phyloP scores from a whole-genome alignment of 64 coral and sea anemone species.

The Dendronephthya gigantea region DNA sequence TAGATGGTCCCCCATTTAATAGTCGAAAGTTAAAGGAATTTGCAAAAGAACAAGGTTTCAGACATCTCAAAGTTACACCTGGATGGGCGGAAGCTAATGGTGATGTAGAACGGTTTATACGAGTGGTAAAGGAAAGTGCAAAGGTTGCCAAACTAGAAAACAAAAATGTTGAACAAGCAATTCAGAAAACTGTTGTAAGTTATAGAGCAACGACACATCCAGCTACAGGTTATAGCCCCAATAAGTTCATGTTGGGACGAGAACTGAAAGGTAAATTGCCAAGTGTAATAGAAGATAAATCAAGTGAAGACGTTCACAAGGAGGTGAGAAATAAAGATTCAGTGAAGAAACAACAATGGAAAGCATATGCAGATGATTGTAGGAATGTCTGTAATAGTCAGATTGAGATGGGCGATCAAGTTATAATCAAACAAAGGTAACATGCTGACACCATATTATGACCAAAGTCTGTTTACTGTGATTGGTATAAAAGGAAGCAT shows the following conservation, averaged over 20 bases:
- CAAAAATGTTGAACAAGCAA: neutral
- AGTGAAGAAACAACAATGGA: neutral
- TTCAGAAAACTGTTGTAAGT: neutral
- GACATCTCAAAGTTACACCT: neutral
- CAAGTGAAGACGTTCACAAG: too few species aligned
- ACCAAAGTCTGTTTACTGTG: neutral
- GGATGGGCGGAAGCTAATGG: neutral
- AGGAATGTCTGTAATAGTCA: neutral
- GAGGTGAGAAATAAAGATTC: too few species aligned
- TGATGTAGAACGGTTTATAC: neutral
- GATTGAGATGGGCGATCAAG: neutral
- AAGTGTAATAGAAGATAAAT: neutral
- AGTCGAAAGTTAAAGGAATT: neutral
- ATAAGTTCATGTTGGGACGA: neutral
- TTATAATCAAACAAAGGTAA: neutral
- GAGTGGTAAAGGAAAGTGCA: neutral
- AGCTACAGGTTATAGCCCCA: neutral
- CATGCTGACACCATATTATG: neutral
- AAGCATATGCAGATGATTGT: neutral
- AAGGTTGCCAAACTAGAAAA: neutral
- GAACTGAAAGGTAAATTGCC: neutral
- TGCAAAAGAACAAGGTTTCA: neutral
- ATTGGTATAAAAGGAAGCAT: neutral
- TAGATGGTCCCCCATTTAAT: neutral
- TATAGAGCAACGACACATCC: neutral